These are phyloP conservation scores for Neoitamus cyanurus DNA, from an alignment of 2,888 invertebrate species.

Conservation along the genomic window DNA sequence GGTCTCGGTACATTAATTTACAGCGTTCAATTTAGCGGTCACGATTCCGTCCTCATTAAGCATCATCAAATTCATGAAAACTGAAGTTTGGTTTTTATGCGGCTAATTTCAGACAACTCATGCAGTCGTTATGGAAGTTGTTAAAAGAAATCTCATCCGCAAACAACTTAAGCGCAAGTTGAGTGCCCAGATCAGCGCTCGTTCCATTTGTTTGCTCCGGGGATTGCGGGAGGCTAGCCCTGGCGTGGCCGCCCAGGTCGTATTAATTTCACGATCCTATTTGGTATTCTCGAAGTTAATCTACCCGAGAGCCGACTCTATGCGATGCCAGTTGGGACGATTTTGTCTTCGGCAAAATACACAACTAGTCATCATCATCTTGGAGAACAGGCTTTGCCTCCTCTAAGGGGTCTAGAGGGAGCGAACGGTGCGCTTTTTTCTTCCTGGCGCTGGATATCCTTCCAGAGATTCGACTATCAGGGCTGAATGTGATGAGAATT, in stretches of 20 bases:
- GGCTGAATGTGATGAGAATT: slow-evolving; percentile 38
- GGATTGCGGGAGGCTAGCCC: background rate
- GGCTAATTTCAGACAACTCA: slow-evolving; percentile 17
- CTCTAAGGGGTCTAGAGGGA: background rate
- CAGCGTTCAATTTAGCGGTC: background rate
- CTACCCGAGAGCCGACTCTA: slow-evolving; percentile 28
- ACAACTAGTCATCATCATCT: slow-evolving; percentile 44
- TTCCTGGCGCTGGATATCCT: background rate
- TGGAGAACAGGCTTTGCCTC: background rate
- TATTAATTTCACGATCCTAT: slow-evolving; percentile 39
- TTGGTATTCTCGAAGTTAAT: slow-evolving; percentile 41
- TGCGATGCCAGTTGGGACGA: slow-evolving; percentile 39
- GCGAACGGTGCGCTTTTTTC: slow-evolving; percentile 3
- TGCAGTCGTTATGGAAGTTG: slow-evolving; percentile 23
- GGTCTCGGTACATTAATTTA: background rate
- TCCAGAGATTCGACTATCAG: slow-evolving; percentile 28
- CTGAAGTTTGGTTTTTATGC: background rate
- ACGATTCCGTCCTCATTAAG: background rate
- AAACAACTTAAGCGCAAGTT: slow-evolving; percentile 25
- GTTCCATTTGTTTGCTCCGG: slow-evolving; percentile 18
- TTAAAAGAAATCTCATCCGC: slow-evolving; percentile 40
- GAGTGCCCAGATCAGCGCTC: slow-evolving; percentile 21
- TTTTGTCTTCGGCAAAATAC: slow-evolving; percentile 35
- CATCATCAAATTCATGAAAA: background rate
- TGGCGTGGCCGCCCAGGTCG: background rate